Percentiles rank a stretch among this genome's conserved stretches.
These are phyloP conservation scores for Hydractinia echinata DNA, from an alignment of 30 jellyfish, hydroid and myxozoan genomes.

Conservation along the genomic window DNA sequence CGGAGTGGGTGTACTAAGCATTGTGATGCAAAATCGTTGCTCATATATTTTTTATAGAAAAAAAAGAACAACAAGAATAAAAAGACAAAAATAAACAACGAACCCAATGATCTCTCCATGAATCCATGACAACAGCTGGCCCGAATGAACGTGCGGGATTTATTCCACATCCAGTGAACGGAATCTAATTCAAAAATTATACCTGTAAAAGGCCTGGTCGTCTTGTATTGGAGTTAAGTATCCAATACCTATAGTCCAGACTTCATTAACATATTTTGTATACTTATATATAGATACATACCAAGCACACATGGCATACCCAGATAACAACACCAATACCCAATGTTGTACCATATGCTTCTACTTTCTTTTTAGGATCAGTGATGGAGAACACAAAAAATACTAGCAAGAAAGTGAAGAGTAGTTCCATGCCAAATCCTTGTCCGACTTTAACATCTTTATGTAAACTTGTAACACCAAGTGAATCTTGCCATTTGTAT, in stretches of 20 bases:
- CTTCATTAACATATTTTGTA: too few relatives aligned
- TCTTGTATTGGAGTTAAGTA: too few relatives aligned
- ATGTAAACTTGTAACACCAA: conserved; percentile 54
- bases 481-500: conserved; percentile 23
- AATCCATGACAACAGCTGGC: conserved; percentile 79
- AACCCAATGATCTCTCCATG: conserved; percentile 87
- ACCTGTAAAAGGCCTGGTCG: neutral
- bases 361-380: conserved; percentile 71
- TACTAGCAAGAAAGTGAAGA: conserved; percentile 75
- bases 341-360: conserved; percentile 81
- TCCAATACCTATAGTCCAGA: too few relatives aligned
- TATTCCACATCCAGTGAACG: conserved; percentile 88
- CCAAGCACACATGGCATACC: conserved; percentile 84
- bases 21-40: neutral
- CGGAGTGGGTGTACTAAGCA: neutral
- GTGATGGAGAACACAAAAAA: conserved; percentile 74
- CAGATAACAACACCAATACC: conserved; percentile 80
- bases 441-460: conserved; percentile 61
- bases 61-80: neutral
- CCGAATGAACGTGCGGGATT: conserved; percentile 97
- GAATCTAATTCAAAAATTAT: conserved; percentile 40
- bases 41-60: neutral
- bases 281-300: conserved; percentile 38
- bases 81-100: neutral
- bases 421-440: conserved; percentile 82